Base-by-base conservation (phyloP, 1,140 invertebrate genomes). In the Lerema accius region DNA sequence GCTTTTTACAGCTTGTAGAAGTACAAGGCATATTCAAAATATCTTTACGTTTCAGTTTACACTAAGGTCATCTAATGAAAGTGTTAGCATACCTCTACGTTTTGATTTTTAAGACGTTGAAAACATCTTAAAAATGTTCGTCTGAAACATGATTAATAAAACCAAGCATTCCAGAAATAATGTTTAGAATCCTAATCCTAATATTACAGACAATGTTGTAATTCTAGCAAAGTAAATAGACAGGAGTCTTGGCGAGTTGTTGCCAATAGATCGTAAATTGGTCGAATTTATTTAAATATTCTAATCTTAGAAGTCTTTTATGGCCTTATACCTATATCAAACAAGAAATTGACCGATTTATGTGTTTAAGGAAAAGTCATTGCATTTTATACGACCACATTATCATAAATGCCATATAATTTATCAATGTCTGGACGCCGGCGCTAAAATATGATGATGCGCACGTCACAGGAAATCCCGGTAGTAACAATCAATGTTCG, bases 391-490 rank as follows among this genome's bases (percentile, higher is more conserved):
- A 32, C 39, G 26, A 16, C 14, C 15, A 39, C 4, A 10, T 39
- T 39, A 16, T 6, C 49, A 51, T 17, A 39, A 51, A 17, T 51
- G 9, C 28, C 6, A n/a, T 19, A 23, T 19, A 4, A 3, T 45
- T 45, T 4, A 11, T 45, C 10, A n/a, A 23, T 7, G 1, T 48
- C 4, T 16, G 10, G 9, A 11, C 11, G 4, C 9, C 11, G 13
- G 7, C 6, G 37, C 32, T 46, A 5, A 50, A 50, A 37, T 37
- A 50, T 56, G 64, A 53, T 71, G 50, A 64, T 67, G 51, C 50
- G 55, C 51, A 64, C 76, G 74, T 73, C 75, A 83, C 74, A 82
- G 85, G 83, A 82, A 84, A 78, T 84, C 69, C 84, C 82, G 39
- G 62, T 51, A 60, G 45, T 39, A 23, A 63, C 75, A 83, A 81